phyloP scores from a whole-genome alignment of 1,140 invertebrate species.

The Ditylenchus dipsaci region DNA sequence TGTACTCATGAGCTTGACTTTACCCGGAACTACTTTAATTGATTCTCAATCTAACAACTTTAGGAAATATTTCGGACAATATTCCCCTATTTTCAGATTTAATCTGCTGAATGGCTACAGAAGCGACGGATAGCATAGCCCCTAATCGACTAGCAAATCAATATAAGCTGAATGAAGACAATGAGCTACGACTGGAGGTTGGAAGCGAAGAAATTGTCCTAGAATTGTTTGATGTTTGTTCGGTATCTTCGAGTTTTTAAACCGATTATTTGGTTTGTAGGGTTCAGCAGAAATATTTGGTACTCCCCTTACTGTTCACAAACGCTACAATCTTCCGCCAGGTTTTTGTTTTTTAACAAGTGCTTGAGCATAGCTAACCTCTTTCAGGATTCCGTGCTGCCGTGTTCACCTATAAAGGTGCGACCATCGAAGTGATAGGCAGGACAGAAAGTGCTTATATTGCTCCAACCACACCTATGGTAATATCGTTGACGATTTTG shows the following conservation, averaged over 20 bases:
- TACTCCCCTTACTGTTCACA: constrained; percentile 86
- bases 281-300: constrained; percentile 93
- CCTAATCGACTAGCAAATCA: constrained; percentile 21
- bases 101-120: not conserved
- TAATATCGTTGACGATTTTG: constrained; percentile 25
- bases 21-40: too few species aligned
- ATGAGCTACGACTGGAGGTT: constrained; percentile 45
- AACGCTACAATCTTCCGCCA: constrained; percentile 79
- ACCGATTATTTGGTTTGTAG: constrained; percentile 1
- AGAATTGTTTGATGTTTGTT: constrained; percentile 39
- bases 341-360: constrained; percentile 1
- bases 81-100: too few species aligned
- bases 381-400: constrained; percentile 79
- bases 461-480: constrained; percentile 55
- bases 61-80: too few species aligned
- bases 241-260: too few species aligned
- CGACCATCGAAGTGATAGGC: constrained; percentile 70
- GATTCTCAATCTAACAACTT: too few species aligned
- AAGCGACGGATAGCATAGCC: not conserved
- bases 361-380: not conserved
- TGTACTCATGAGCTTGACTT: too few species aligned
- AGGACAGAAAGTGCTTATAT: constrained; percentile 49
- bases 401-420: constrained; percentile 92
- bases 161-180: constrained; percentile 35
- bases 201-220: constrained; percentile 44